phyloP scores from a whole-genome alignment of 2,797 vertebrate genomes.

The Rousettus madagascariensis region DNA sequence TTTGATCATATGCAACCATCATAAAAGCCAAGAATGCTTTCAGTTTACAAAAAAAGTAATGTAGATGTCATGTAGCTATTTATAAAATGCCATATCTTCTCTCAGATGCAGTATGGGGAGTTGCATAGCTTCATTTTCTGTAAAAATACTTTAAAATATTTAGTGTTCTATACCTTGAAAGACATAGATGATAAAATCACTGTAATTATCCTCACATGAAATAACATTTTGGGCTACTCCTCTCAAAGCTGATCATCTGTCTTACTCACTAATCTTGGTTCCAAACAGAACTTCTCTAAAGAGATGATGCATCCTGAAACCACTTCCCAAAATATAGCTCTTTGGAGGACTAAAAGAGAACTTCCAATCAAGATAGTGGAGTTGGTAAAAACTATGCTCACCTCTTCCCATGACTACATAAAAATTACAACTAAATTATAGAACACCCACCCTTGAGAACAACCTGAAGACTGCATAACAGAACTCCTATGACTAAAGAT shows the following conservation, averaged over 20 bases:
- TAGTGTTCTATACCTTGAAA: conserved; percentile 32
- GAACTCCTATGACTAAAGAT: no score
- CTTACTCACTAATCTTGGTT: neutral
- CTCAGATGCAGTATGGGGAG: neutral
- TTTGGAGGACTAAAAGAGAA: neutral
- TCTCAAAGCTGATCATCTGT: neutral
- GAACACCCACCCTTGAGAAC: no score
- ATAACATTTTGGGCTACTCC: neutral
- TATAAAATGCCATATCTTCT: conserved; percentile 52
- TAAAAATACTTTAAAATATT: conserved; percentile 52
- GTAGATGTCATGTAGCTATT: conserved; percentile 34
- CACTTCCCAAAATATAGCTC: neutral
- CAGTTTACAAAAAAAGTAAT: conserved; percentile 59
- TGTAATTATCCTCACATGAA: conserved; percentile 17
- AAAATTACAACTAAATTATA: no score
- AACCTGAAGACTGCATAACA: no score
- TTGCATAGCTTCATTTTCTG: conserved; percentile 28
- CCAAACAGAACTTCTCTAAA: neutral
- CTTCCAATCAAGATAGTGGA: no score
- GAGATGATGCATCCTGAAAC: neutral
- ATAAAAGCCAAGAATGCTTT: conserved; percentile 48
- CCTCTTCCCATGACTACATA: no score
- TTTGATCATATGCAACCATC: conserved; percentile 37
- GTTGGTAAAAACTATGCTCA: no score
- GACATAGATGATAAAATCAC: conserved; percentile 14